Base-by-base conservation (phyloP, 2,113 vertebrate genomes). In the Aldabrachelys gigantea region DNA sequence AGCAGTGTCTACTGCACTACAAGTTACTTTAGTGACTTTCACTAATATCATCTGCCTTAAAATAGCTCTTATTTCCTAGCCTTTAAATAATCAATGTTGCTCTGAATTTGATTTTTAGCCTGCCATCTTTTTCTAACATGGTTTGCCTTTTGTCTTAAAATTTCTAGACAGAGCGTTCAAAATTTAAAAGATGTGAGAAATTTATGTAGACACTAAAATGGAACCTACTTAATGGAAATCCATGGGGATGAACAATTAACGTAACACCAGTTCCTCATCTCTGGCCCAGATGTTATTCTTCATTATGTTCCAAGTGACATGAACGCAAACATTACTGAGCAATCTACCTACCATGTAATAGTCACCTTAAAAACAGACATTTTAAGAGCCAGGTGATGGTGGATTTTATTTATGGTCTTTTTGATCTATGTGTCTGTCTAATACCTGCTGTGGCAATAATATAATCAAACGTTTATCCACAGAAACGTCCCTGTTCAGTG, bases 221-320 rank as follows among this genome's bases (percentile, higher is more conserved):
- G 83, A 91, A 94, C 13, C 88, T 91, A 78, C 72, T 94, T 44
- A 88, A 14, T 62, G 52, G 87, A 97, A 96, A 97, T 92, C 86
- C 80, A 75, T 95, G 84, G 87, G 44, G 87, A 81, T 93, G 76
- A 89, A 56, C 94, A 92, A 87, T 92, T 95, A 49, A 62, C 88
- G 86, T 54, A 95, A 87, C 24, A 57, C 47, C 87, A 94, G 91
- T 93, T 92, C 38, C 97, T 85, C 35, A 21, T 82, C 54, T 76
- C 56, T 97, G 95, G 87, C 49, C 59, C 65, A 56, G 35, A 57
- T 90, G 82, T 91, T 92, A 75, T 80, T 96, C 89, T 95, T n/a
- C 10, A 38, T 96, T 95, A 95, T 35, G 56, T 82, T 8, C 84
- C 75, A 80, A 82, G 69, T 94, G 92, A 29, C 62, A 24, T 27